Percentiles rank a stretch among this genome's conserved stretches.
Conservation (phyloP, 2,113 vertebrate species). For the Paramisgurnus dabryanus region DNA sequence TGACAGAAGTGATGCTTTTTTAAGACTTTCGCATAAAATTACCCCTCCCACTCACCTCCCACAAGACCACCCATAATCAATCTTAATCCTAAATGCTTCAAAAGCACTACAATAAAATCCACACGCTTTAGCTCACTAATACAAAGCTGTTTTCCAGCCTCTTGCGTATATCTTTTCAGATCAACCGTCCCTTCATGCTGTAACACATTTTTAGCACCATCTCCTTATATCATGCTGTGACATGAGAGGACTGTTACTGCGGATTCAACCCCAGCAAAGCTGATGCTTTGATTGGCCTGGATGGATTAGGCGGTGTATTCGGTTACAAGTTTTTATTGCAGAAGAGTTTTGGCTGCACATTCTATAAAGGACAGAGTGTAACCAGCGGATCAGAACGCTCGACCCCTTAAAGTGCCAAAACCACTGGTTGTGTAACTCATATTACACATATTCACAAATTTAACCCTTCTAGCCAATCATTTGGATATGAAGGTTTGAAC, state of each 20-base stretch:
- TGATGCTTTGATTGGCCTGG: slow-evolving; percentile 60
- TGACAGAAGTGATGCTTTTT: slow-evolving; percentile 17
- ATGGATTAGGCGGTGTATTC: slow-evolving; percentile 67
- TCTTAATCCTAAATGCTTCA: slow-evolving; percentile 16
- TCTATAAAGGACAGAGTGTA: slow-evolving; percentile 63
- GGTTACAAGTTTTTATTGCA: slow-evolving; percentile 70
- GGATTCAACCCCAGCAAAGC: slow-evolving; percentile 42
- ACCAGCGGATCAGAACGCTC: slow-evolving; percentile 58
- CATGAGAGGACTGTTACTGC: slow-evolving; percentile 23
- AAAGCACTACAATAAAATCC: slow-evolving; percentile 7
- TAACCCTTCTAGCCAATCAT: background rate
- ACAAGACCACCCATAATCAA: slow-evolving; percentile 50
- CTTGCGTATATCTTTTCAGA: too few relatives aligned
- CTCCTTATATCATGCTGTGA: slow-evolving; percentile 35
- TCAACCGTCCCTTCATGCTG: too few relatives aligned
- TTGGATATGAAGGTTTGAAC: background rate
- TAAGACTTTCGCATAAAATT: slow-evolving; percentile 10
- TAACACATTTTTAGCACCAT: background rate
- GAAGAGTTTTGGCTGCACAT: slow-evolving; percentile 53
- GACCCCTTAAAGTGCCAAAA: background rate
- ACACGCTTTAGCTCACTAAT: background rate
- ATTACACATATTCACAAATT: background rate
- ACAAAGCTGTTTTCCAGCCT: background rate
- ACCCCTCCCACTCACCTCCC: slow-evolving; percentile 40
- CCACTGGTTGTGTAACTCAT: background rate